Percentiles rank a stretch among this genome's conserved stretches.
These are phyloP conservation scores for Troilus luridus DNA, from an alignment of 2,888 invertebrate species.

Conservation along the genomic window DNA sequence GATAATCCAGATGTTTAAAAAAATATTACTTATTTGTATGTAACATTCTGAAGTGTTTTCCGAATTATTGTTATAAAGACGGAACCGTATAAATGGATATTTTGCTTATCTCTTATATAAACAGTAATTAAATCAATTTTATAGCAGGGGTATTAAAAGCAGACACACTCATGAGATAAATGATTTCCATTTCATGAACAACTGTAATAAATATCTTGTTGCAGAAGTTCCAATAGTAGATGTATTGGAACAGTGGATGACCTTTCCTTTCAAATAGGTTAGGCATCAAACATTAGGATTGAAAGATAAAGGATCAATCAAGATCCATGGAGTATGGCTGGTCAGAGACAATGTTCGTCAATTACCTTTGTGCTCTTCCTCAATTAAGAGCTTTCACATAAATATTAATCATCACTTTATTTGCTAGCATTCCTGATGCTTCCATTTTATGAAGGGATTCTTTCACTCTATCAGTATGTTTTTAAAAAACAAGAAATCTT, in stretches of 20 bases:
- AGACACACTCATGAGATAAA: background rate
- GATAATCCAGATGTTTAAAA: background rate
- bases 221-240: background rate
- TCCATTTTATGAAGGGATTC: no score
- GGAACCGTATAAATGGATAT: background rate
- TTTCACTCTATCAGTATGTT: no score
- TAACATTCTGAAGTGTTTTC: background rate
- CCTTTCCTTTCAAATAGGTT: background rate
- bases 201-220: background rate
- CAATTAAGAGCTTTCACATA: no score
- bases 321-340: background rate
- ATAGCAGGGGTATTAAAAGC: background rate
- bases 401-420: no score
- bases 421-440: no score
- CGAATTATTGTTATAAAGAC: background rate
- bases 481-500: no score
- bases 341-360: no score
- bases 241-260: background rate
- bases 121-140: background rate
- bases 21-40: background rate
- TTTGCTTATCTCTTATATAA: conserved; percentile 5
- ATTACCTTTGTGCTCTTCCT: no score
- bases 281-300: background rate
- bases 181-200: background rate
- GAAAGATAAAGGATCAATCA: background rate